Percentiles rank a stretch among this genome's conserved stretches.
Evolutionary conservation across 1,140 invertebrate genomes (phyloP).

Genomic region (Chelonus insularis): DNA sequence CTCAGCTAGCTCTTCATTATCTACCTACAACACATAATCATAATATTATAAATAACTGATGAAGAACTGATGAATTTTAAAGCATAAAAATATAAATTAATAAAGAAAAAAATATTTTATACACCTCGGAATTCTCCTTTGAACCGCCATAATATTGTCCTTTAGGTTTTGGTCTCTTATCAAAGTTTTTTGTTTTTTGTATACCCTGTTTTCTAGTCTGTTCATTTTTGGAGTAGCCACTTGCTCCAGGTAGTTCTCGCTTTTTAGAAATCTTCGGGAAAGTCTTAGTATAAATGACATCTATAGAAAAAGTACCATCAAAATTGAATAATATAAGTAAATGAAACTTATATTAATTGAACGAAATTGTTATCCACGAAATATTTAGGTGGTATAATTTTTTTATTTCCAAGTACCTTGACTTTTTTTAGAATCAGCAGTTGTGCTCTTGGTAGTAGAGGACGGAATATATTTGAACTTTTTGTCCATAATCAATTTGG

Average conservation of each 20-base stretch:
- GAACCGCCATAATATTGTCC: conserved; percentile 68
- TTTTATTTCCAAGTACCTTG: conserved; percentile 71
- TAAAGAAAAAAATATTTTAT: background rate
- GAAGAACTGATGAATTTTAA: too few species aligned
- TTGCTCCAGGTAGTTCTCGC: conserved; percentile 64
- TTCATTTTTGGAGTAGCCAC: conserved; percentile 64
- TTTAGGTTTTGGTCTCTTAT: conserved; percentile 77
- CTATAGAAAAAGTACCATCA: conserved; percentile 56
- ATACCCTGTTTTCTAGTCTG: conserved; percentile 64
- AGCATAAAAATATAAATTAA: too few species aligned
- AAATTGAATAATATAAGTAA: too few species aligned
- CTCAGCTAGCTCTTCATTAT: conserved; percentile 68
- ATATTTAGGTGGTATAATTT: too few species aligned
- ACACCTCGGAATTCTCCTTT: conserved; percentile 73
- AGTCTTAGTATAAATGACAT: conserved; percentile 64
- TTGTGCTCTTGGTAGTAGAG: conserved; percentile 63
- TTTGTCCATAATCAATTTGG: conserved; percentile 72
- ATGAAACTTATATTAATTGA: too few species aligned
- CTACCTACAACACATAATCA: too few species aligned
- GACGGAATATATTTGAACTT: conserved; percentile 66
- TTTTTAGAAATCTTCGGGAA: conserved; percentile 67
- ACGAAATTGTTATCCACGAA: too few species aligned
- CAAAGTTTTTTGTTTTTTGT: conserved; percentile 67
- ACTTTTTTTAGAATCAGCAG: conserved; percentile 70
- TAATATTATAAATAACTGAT: too few species aligned